Evolutionary conservation across 53 echinoderm and acorn worm species (phyloP).

Genomic region (Zoroaster sp.): DNA sequence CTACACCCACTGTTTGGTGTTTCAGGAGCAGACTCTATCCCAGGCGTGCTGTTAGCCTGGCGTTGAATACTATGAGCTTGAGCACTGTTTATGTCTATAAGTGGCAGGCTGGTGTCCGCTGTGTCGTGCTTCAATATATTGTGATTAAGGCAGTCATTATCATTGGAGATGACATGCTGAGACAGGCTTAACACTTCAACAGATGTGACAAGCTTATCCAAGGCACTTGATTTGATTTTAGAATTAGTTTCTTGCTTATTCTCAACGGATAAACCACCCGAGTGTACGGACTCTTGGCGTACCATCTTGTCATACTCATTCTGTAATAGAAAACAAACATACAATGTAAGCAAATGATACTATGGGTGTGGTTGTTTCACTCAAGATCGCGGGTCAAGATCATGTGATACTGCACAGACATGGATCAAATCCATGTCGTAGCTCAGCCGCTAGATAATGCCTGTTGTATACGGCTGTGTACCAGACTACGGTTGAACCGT

Average conservation of each 20-base stretch:
- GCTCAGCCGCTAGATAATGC: too few species aligned
- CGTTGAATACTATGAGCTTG: not conserved
- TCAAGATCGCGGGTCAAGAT: too few species aligned
- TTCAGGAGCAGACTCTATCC: conserved; percentile 23
- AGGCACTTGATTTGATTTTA: conserved; percentile 8
- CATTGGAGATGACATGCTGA: not conserved
- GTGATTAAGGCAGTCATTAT: not conserved
- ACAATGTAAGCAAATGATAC: too few species aligned
- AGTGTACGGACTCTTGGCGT: not conserved
- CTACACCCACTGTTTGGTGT: conserved; percentile 35
- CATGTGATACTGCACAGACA: too few species aligned
- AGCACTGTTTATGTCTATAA: conserved; percentile 26
- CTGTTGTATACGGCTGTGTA: too few species aligned
- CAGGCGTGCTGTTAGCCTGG: conserved; percentile 10
- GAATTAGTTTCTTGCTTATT: not conserved
- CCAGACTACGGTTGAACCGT: too few species aligned
- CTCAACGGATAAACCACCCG: not conserved
- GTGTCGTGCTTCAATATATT: not conserved
- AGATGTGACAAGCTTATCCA: not conserved
- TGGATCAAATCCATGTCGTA: too few species aligned
- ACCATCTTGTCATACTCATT: not conserved
- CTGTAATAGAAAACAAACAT: not conserved
- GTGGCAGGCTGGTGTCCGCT: not conserved
- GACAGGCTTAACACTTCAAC: not conserved
- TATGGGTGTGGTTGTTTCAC: too few species aligned